Percentiles rank a stretch among this genome's conserved stretches.
phyloP scores from a whole-genome alignment of 2,113 vertebrate genomes.

The Thoracochromis brauschi region DNA sequence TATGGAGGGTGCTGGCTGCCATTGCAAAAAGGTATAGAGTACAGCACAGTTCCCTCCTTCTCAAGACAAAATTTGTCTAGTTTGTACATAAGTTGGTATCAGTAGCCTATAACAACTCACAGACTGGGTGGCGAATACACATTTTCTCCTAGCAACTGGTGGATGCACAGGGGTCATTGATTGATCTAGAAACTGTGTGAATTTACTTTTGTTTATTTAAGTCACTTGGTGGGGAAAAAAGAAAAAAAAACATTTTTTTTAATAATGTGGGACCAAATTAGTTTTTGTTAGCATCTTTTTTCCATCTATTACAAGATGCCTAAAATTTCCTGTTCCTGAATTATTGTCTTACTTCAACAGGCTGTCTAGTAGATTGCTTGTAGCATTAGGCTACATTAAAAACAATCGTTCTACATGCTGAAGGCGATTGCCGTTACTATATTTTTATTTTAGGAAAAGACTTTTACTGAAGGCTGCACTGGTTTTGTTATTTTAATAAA shows the following conservation, averaged over 20 bases:
- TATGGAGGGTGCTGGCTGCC: neutral
- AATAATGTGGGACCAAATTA: neutral
- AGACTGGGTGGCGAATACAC: neutral
- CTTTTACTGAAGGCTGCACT: neutral
- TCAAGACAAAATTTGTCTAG: neutral
- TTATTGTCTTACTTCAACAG: neutral
- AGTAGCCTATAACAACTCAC: neutral
- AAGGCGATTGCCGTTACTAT: neutral
- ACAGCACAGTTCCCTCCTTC: neutral
- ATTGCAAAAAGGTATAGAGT: neutral
- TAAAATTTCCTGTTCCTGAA: neutral
- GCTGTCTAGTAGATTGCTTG: neutral
- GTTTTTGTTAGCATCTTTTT: neutral
- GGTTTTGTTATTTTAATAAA: neutral
- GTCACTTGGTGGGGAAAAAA: neutral
- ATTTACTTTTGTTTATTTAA: neutral
- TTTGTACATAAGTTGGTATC: neutral
- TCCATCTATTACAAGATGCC: neutral
- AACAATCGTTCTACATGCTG: neutral
- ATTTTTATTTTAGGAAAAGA: neutral
- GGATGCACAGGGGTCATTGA: neutral
- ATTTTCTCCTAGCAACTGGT: neutral
- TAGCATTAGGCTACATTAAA: neutral
- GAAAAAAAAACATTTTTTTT: fast-evolving
- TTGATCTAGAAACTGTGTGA: neutral